Conservation (phyloP, 2,888 invertebrate species). For the Pyrochroa serraticornis region DNA sequence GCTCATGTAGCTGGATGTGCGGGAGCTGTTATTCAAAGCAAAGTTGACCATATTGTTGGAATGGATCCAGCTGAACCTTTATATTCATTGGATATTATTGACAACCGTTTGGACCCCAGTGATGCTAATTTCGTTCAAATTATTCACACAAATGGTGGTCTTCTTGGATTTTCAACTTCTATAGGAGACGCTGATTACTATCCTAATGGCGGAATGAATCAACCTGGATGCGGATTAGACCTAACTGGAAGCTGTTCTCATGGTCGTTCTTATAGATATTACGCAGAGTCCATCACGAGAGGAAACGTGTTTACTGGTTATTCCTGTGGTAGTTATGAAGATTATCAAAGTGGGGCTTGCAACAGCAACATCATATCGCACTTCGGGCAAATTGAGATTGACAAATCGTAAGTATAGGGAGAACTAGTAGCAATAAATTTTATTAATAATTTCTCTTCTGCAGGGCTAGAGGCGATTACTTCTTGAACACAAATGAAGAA, state of each 20-base stretch:
- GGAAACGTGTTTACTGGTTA: slow-evolving; percentile 28
- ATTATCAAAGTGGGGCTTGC: slow-evolving; percentile 30
- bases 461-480: slow-evolving; percentile 65
- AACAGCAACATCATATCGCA: slow-evolving; percentile 19
- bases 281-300: slow-evolving; percentile 55
- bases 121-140: slow-evolving; percentile 52
- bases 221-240: slow-evolving; percentile 53
- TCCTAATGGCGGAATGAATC: slow-evolving; percentile 51
- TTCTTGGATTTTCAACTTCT: slow-evolving; percentile 33
- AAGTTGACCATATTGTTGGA: slow-evolving; percentile 47
- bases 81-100: slow-evolving; percentile 37
- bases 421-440: background rate
- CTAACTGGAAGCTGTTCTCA: slow-evolving; percentile 56
- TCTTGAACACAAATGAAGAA: slow-evolving; percentile 64
- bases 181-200: slow-evolving; percentile 52
- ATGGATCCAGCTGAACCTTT: slow-evolving; percentile 52
- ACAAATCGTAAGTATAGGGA: slow-evolving; percentile 26
- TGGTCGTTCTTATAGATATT: slow-evolving; percentile 55
- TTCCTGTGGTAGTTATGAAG: slow-evolving; percentile 27
- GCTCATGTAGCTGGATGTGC: slow-evolving; percentile 48
- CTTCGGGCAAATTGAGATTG: slow-evolving; percentile 31
- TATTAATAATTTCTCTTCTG: slow-evolving; percentile 16
- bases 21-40: slow-evolving; percentile 35
- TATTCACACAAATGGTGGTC: slow-evolving; percentile 48
- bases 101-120: slow-evolving; percentile 46